phyloP scores from a whole-genome alignment of 2,888 invertebrate genomes.

The Lasioglossum marginatum region DNA sequence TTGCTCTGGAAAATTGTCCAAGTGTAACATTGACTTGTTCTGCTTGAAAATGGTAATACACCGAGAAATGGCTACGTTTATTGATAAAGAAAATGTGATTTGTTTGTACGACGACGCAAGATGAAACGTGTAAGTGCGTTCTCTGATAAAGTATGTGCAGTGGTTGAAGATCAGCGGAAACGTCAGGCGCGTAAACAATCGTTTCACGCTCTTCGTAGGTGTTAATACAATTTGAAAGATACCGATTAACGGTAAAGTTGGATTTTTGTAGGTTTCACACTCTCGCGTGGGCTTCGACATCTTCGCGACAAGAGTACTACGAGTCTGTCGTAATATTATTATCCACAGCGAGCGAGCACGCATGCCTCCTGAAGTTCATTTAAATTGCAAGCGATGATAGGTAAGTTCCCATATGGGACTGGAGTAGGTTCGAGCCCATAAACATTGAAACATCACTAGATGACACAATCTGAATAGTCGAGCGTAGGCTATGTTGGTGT shows the following conservation, averaged over 20 bases:
- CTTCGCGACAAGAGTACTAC: too few relatives aligned
- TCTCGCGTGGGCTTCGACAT: slow-evolving; percentile 14
- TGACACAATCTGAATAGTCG: neutral
- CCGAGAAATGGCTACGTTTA: neutral
- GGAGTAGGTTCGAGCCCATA: neutral
- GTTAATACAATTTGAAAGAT: neutral
- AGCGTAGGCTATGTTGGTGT: too few relatives aligned
- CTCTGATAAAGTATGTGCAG: neutral
- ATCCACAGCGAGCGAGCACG: neutral
- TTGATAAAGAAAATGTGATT: neutral
- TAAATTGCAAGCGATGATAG: too few relatives aligned
- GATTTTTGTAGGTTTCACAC: slow-evolving; percentile 34
- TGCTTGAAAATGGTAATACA: neutral
- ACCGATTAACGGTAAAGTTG: slow-evolving; percentile 20
- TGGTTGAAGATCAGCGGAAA: too few relatives aligned
- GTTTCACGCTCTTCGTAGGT: neutral
- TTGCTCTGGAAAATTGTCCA: slow-evolving; percentile 22
- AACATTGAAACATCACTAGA: neutral
- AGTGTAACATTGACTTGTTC: too few relatives aligned
- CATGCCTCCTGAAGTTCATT: neutral
- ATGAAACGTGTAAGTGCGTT: neutral
- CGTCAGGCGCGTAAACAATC: neutral
- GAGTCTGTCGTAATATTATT: neutral
- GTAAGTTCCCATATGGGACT: neutral
- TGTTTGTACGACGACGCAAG: too few relatives aligned